Conservation (phyloP, 2,888 invertebrate species). For the Tetragonula carbonaria region DNA sequence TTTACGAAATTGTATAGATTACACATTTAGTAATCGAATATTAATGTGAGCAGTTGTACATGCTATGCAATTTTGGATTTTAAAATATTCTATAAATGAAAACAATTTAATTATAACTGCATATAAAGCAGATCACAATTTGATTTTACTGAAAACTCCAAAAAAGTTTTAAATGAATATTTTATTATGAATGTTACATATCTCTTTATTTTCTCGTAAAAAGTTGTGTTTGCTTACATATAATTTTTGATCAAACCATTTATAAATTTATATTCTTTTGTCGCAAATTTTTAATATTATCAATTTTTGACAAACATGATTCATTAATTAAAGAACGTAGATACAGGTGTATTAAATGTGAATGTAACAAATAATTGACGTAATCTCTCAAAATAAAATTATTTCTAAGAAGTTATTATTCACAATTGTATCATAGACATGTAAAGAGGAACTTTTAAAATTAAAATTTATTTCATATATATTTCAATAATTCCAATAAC, state of each 20-base stretch:
- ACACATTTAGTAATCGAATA: too few relatives aligned
- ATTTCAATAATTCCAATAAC: constrained; percentile 31
- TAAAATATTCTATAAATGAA: too few relatives aligned
- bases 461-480: background rate
- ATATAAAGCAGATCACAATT: too few relatives aligned
- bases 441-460: background rate
- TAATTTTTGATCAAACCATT: background rate
- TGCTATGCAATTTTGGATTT: too few relatives aligned
- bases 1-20: too few relatives aligned
- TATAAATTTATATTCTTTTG: background rate
- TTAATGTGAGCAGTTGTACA: too few relatives aligned
- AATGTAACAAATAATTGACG: background rate
- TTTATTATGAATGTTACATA: too few relatives aligned
- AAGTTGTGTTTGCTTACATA: background rate
- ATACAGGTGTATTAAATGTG: background rate
- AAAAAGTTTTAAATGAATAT: too few relatives aligned
- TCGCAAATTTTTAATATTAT: background rate
- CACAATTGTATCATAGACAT: background rate
- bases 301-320: background rate
- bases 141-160: too few relatives aligned
- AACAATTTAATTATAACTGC: too few relatives aligned
- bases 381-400: background rate
- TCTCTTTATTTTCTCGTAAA: background rate
- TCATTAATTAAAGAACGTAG: background rate
- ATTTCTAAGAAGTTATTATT: background rate